phyloP scores from a whole-genome alignment of 2,888 invertebrate species.

The Oegoconia quadripuncta region DNA sequence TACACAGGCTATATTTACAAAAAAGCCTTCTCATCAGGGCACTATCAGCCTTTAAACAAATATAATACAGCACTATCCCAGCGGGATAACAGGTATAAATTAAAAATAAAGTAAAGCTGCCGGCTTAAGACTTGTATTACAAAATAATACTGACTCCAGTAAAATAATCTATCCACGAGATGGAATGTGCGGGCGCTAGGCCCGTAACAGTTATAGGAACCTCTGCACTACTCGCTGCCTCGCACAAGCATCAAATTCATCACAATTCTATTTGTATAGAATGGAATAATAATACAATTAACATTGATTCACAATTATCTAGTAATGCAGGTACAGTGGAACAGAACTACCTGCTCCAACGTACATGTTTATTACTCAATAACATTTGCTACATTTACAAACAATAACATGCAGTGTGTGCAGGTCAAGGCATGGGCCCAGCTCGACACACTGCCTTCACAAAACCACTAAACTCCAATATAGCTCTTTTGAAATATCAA shows the following conservation, averaged over 20 bases:
- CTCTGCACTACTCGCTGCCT: conserved; percentile 58
- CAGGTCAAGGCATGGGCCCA: conserved; percentile 1
- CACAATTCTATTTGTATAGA: conserved; percentile 67
- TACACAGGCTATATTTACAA: conserved; percentile 78
- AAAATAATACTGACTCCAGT: conserved; percentile 78
- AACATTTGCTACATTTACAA: conserved; percentile 58
- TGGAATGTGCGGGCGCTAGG: conserved; percentile 67
- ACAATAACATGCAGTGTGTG: conserved; percentile 55
- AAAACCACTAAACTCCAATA: not conserved
- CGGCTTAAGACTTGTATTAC: conserved; percentile 75
- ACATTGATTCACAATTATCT: conserved; percentile 64
- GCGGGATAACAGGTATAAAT: conserved; percentile 74
- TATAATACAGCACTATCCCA: conserved; percentile 77
- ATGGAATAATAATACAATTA: conserved; percentile 70
- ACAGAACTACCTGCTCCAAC: conserved; percentile 26
- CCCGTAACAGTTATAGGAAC: conserved; percentile 57
- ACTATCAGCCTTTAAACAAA: conserved; percentile 72
- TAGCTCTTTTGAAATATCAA: not conserved
- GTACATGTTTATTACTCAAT: conserved; percentile 23
- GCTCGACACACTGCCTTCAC: conserved; percentile 10
- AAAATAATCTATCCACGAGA: conserved; percentile 67
- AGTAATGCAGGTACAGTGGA: conserved; percentile 33
- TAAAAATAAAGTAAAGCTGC: conserved; percentile 76
- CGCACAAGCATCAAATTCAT: conserved; percentile 57
- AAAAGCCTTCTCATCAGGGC: conserved; percentile 65